Evolutionary conservation across 2,113 vertebrate genomes (phyloP), one percentile per base, ranked within the genome.

Genomic region (Eulemur macaco): DNA sequence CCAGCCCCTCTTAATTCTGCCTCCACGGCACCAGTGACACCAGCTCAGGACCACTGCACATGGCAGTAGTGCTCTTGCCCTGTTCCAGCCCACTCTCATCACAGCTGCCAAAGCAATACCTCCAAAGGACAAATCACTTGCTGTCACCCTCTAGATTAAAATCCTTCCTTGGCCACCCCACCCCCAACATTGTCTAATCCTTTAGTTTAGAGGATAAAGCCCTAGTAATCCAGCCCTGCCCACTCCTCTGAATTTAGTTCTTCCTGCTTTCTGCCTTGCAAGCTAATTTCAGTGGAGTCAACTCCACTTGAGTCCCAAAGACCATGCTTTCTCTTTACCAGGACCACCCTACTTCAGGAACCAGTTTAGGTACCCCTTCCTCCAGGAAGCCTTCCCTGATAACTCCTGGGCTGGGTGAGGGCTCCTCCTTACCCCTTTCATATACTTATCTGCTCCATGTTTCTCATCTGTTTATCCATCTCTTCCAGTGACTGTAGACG

Each of bases 351-450:
- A 71, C 27, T 92, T n/a, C 27, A 80, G 58, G 6, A 76, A 14
- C 18, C 15, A 39, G 20, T 60, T 76, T 39, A 52, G n/a, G 64
- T 3, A 87, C 20, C 66, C 13, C 45, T 92, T 96, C 88, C 58
- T 80, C 89, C 25, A 73, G 80, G 56, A 91, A 73, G 74, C n/a
- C 54, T 81, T 95, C 68, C 54, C 68, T 63, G 78, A 52, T 82
- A 68, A 83, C 76, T 71, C 64, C 82, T n/a, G 73, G 42, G 17
- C 54, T 81, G 52, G 31, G 39, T 13, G n/a, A 94, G 47, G 15
- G 10, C 54, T 78, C 56, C 60, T 83, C n/a, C 50, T 83, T 58
- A 52, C 20, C 34, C 27, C 21, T 91, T 78, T 88, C 9, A 8
- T 7, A 25, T 18, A 85, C 31, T 80, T 37, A 86, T 66, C 42